Conservation (phyloP, 1,140 invertebrate genomes). For the Drosophila asahinai region DNA sequence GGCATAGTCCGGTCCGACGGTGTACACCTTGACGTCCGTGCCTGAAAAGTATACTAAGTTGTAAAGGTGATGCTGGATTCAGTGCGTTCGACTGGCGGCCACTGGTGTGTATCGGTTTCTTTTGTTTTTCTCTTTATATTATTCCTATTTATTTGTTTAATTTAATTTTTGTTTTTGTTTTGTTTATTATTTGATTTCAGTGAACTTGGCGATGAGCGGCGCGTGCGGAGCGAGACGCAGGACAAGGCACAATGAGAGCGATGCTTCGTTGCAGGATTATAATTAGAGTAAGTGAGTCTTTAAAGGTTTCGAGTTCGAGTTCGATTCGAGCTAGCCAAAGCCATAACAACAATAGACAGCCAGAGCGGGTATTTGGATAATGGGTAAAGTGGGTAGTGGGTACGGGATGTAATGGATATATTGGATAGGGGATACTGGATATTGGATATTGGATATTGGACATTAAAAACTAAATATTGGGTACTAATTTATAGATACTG, state of each 20-base stretch:
- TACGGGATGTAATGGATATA: too few species aligned
- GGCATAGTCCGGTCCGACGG: conserved; percentile 97
- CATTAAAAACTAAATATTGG: too few species aligned
- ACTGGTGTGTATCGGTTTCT: conserved; percentile 38
- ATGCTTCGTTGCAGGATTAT: conserved; percentile 23
- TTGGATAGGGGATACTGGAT: too few species aligned
- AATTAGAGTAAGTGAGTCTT: conserved; percentile 2
- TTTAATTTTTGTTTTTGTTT: background rate
- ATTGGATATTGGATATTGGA: too few species aligned
- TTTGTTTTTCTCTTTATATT: conserved; percentile 4
- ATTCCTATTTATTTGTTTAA: conserved; percentile 5
- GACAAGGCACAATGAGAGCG: conserved; percentile 58
- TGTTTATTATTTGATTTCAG: conserved; percentile 1
- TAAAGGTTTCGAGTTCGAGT: background rate
- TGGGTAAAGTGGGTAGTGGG: background rate
- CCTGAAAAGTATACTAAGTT: conserved; percentile 86
- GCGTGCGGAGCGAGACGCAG: conserved; percentile 58
- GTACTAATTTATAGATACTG: too few species aligned
- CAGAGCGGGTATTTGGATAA: conserved; percentile 17
- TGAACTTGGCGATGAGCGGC: conserved; percentile 47
- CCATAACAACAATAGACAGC: conserved; percentile 42
- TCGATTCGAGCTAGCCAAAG: conserved; percentile 33
- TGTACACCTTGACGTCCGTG: conserved; percentile 88
- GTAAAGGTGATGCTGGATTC: conserved; percentile 85
- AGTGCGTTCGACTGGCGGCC: conserved; percentile 81